Base-by-base conservation (phyloP, 2,113 vertebrate species). In the Microtus richardsoni region DNA sequence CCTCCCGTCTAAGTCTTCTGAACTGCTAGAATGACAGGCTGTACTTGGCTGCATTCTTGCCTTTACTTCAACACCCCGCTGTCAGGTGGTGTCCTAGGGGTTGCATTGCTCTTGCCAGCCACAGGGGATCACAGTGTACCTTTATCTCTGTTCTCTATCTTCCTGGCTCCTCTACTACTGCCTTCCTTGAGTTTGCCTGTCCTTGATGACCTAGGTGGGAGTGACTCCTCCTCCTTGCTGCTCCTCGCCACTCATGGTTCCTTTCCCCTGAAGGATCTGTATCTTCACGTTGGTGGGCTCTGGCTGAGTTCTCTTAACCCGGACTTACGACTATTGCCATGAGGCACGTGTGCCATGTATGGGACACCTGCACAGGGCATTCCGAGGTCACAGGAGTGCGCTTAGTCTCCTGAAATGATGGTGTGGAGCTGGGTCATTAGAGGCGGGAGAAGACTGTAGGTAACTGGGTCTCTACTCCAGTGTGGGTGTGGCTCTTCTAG, bases 401-500 rank as follows among this genome's bases (percentile, higher is more conserved):
- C 77, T n/a, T 16, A 14, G 66, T 68, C 30, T 52, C 77, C 3
- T 66, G 39, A 60, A 83, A 84, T n/a, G 68, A 93, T 9, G 68
- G 16, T 17, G 6, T 70, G 11, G 80, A 1, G 36, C 19, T 58
- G 41, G 54, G 26, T 28, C 47, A 1, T 54, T 24, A 4, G 21
- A 10, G 33, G 7, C 0, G 52, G 66, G 26, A 54, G 62, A 21
- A 85, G 28, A 24, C 66, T 3, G 6, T 1, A 12, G 44, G 83
- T 80, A 30, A 44, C 11, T 19, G 41, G n/a, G 66, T 95, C 49
- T 47, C 4, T n/a, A 33, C 88, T 33, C 36, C 24, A 26, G 95
- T 17, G 7, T 13, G 14, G 24, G 3, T 1, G 33, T 0, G 17
- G 47, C 16, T 3, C 73, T 70, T 9, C 44, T 28, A 28, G 10